These are phyloP conservation scores for Mesocentrotus franciscanus DNA, from an alignment of 53 echinoderm and acorn worm genomes.

Conservation along the genomic window DNA sequence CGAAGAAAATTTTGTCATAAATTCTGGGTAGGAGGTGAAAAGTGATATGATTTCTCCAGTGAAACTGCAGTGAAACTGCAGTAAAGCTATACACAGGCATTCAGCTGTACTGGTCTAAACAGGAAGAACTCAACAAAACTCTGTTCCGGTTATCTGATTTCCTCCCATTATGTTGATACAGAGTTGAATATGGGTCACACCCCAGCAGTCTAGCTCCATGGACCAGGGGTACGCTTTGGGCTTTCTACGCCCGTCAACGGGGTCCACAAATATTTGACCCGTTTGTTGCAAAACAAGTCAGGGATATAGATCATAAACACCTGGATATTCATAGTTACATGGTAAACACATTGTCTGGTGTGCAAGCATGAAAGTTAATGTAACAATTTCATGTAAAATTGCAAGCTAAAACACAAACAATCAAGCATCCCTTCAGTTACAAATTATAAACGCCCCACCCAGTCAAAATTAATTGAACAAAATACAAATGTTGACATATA, in stretches of 20 bases:
- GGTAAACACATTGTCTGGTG: background rate
- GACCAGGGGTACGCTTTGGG: background rate
- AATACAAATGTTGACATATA: too few relatives aligned
- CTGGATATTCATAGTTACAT: background rate
- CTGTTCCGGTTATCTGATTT: slow-evolving; percentile 51
- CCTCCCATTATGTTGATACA: slow-evolving; percentile 10
- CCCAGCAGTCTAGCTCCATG: slow-evolving; percentile 34
- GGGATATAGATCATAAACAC: slow-evolving; percentile 11
- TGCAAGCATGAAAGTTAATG: background rate
- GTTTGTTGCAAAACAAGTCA: slow-evolving; percentile 36
- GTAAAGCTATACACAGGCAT: background rate
- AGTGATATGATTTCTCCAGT: slow-evolving; percentile 1
- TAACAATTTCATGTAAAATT: background rate
- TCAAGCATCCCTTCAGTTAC: background rate
- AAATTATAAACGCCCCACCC: background rate
- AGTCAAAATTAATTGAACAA: background rate
- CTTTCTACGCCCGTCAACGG: background rate
- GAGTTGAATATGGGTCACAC: slow-evolving; percentile 38
- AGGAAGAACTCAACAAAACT: slow-evolving; percentile 39
- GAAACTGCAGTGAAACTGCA: slow-evolving; percentile 1
- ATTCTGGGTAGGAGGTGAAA: background rate
- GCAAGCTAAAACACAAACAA: background rate
- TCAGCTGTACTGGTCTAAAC: background rate
- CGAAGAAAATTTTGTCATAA: background rate
- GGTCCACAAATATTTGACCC: slow-evolving; percentile 26